Evolutionary conservation across 2,888 invertebrate species (phyloP).

Genomic region (Heliothis peltigera): DNA sequence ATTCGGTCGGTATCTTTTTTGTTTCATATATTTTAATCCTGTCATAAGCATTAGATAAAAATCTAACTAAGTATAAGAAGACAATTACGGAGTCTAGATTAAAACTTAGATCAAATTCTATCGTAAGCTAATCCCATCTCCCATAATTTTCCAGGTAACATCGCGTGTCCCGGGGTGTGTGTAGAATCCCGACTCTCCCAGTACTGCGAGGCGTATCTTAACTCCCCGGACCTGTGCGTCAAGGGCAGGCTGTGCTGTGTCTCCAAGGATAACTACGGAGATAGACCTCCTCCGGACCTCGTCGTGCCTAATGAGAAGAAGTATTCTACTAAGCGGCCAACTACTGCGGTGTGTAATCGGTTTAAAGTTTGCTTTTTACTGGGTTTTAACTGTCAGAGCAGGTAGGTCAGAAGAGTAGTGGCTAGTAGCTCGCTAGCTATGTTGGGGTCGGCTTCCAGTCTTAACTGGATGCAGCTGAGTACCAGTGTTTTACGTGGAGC

Average conservation of each 20-base stretch:
- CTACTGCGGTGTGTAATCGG: conserved; percentile 74
- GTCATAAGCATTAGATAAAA: too few relatives aligned
- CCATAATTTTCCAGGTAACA: conserved; percentile 80
- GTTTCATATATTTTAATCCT: too few relatives aligned
- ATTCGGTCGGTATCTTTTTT: too few relatives aligned
- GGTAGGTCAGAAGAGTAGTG: too few relatives aligned
- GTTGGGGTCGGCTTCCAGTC: too few relatives aligned
- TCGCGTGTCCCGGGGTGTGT: conserved; percentile 94
- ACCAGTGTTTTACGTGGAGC: too few relatives aligned
- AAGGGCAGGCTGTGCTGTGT: conserved; percentile 95
- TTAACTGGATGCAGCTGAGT: too few relatives aligned
- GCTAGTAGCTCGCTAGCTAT: too few relatives aligned
- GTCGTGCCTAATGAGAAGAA: conserved; percentile 91
- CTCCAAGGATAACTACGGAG: conserved; percentile 92
- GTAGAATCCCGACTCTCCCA: conserved; percentile 94
- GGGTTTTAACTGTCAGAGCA: background rate
- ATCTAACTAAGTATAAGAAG: too few relatives aligned
- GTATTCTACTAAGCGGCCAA: conserved; percentile 79
- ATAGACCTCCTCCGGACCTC: conserved; percentile 92
- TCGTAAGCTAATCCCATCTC: background rate
- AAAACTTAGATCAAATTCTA: too few relatives aligned
- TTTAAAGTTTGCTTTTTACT: background rate
- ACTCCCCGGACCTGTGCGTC: conserved; percentile 93
- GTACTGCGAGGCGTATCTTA: conserved; percentile 96
- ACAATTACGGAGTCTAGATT: too few relatives aligned